Base-by-base conservation (phyloP, 2,888 invertebrate genomes). In the Agrilus cyanescens region DNA sequence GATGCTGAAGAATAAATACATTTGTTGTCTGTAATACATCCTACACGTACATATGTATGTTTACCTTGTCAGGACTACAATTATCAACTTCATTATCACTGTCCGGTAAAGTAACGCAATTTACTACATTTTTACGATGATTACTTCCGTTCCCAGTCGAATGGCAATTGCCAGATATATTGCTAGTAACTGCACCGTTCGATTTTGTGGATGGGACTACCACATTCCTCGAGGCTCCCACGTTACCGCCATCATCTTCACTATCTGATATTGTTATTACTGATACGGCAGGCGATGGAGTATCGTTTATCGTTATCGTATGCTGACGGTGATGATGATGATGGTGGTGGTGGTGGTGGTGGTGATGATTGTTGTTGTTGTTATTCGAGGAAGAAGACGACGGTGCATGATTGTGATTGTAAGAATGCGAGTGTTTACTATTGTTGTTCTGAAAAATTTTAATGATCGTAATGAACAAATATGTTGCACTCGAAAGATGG, bases 221-320 rank as follows among this genome's bases (percentile, higher is more conserved):
- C 12, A 34, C 32, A 32, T 43, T 45, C 40, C 46, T 33, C 45
- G 45, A 14, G 48, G 37, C 25, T 25, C 25, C 41, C 49, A 40
- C 40, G n/a, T 16, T 31, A 12, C 18, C 8, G 5, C 44, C 48
- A 58, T 95, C 94, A 61, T 94, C 94, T 61, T 94, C 94, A 55
- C 91, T 93, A 63, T 95, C 95, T 13, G 88, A 89, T 57, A 93
- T 91, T 33, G 94, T 95, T 60, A 96, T 95, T 54, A 95, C 91
- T 43, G 93, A 89, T 38, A 88, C 90, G 35, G 91, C 85, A 3
- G 94, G 94, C 25, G 93, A 93, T 1, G 95, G 95, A 18, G 95
- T 91, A 68, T 94, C 94, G 52, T 89, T 81, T 57, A 95, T 94
- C 43, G 94, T 93, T 61, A 95, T 94, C 12, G 93, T 93, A 60